A percentile compares a stretch with the other conserved stretches of the same genome.
These are phyloP conservation scores for Chiloscyllium punctatum DNA, from an alignment of 2,797 vertebrate species.

Conservation along the genomic window DNA sequence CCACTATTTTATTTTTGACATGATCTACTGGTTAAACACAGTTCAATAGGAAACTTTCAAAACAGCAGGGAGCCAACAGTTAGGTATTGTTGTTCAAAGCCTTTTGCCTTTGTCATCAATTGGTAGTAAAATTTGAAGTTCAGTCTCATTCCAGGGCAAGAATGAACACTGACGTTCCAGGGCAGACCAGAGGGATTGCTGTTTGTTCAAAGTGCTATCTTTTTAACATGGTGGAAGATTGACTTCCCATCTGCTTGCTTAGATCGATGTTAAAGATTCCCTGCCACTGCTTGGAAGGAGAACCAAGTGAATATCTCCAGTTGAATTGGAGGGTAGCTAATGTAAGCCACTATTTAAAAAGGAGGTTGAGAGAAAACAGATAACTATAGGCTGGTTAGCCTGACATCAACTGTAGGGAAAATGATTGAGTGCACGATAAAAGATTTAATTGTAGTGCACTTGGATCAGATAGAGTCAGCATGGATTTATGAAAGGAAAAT, in stretches of 20 bases:
- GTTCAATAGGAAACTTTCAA: background rate
- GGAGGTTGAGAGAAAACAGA: too few relatives aligned
- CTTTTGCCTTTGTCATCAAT: background rate
- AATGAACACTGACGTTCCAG: background rate
- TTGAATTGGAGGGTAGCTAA: background rate
- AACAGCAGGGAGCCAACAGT: background rate
- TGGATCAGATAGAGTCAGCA: too few relatives aligned
- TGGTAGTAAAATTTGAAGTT: background rate
- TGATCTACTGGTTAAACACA: background rate
- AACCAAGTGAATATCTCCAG: background rate
- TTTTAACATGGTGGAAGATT: background rate
- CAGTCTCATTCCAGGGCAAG: background rate
- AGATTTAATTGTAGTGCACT: too few relatives aligned
- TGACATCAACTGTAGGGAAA: too few relatives aligned
- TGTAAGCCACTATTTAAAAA: too few relatives aligned
- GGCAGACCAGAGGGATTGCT: background rate
- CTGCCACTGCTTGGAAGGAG: background rate
- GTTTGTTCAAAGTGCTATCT: background rate
- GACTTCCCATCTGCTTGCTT: background rate
- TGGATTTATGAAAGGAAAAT: too few relatives aligned
- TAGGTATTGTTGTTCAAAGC: background rate
- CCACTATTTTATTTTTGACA: background rate
- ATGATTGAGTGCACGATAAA: too few relatives aligned
- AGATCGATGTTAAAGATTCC: background rate
- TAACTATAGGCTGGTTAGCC: too few relatives aligned